Evolutionary conservation across 2,888 invertebrate genomes (phyloP).

Genomic region (Lycophotia porphyrea): DNA sequence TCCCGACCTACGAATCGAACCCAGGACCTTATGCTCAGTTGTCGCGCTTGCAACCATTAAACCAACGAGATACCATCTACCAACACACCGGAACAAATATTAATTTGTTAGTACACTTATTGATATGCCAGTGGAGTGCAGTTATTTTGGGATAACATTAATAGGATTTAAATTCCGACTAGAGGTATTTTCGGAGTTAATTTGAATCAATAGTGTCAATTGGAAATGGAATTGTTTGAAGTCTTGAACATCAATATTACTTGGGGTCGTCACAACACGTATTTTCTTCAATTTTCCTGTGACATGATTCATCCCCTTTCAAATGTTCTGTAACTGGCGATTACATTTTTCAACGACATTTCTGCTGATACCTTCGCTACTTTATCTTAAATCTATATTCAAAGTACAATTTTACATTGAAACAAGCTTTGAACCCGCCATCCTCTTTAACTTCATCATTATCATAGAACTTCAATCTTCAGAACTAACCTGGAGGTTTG

Average conservation of each 20-base stretch:
- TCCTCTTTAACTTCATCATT: not conserved
- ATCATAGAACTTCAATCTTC: constrained; percentile 29
- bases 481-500: constrained; percentile 28
- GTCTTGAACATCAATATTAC: too few species aligned
- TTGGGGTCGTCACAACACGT: too few species aligned
- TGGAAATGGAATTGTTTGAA: not conserved
- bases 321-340: not conserved
- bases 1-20: not conserved
- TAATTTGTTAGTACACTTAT: not conserved
- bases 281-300: too few species aligned
- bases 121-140: not conserved
- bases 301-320: not conserved
- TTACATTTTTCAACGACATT: not conserved
- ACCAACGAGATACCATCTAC: not conserved
- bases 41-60: not conserved
- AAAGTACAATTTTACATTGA: not conserved
- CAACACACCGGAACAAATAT: not conserved
- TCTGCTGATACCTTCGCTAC: not conserved
- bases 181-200: not conserved
- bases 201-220: not conserved
- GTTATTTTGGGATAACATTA: not conserved
- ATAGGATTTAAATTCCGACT: not conserved
- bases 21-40: not conserved
- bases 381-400: not conserved
- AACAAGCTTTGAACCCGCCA: not conserved